Percentiles rank a stretch among this genome's conserved stretches.
These are phyloP conservation scores for Leptopilina clavipes DNA, from an alignment of 1,140 invertebrate species.

Conservation along the genomic window DNA sequence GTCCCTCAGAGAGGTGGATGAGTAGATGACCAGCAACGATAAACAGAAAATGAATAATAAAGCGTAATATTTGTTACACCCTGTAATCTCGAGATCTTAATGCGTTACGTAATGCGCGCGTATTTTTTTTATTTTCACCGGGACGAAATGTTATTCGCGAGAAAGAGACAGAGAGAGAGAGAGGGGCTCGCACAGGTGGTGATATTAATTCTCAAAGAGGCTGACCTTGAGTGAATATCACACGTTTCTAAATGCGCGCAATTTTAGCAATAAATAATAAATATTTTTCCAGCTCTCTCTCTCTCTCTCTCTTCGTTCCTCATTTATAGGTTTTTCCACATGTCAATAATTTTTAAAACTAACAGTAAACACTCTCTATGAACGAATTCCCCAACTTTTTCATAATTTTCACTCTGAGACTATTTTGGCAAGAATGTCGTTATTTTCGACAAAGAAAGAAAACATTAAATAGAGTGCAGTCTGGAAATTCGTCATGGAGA, in stretches of 20 bases:
- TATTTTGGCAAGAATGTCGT: too few relatives aligned
- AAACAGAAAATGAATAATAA: conserved; percentile 61
- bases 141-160: neutral
- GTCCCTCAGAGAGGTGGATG: conserved; percentile 41
- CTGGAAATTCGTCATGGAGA: too few relatives aligned
- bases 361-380: too few relatives aligned
- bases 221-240: conserved; percentile 16
- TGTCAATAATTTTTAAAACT: too few relatives aligned
- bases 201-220: conserved; percentile 28
- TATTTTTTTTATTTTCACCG: conserved; percentile 47
- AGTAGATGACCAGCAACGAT: conserved; percentile 56
- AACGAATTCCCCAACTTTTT: too few relatives aligned
- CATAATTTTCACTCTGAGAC: too few relatives aligned
- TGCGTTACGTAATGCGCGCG: conserved; percentile 62
- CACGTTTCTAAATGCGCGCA: neutral
- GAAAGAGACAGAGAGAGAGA: too few relatives aligned
- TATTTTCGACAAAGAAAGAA: too few relatives aligned
- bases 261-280: neutral
- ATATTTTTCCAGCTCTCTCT: neutral
- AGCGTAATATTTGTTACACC: conserved; percentile 65
- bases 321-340: too few relatives aligned
- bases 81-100: conserved; percentile 61
- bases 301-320: too few relatives aligned
- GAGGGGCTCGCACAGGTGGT: neutral
- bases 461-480: too few relatives aligned